Evolutionary conservation across 2,113 vertebrate species (phyloP).

Genomic region (Tyto alba): DNA sequence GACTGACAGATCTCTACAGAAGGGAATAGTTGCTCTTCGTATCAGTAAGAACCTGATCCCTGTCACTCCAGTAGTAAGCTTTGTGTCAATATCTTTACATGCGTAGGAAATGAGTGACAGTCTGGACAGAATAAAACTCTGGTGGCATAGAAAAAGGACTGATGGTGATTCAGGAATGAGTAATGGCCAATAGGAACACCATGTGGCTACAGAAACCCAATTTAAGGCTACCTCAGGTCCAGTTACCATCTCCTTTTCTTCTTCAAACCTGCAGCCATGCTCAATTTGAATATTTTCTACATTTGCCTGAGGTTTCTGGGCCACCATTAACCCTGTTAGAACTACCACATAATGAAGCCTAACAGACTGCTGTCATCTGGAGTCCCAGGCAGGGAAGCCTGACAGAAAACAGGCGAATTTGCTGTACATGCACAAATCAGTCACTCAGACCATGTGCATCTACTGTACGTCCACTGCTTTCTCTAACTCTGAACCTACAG

Average conservation of each 20-base stretch:
- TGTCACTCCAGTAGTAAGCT: background rate
- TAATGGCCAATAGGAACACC: background rate
- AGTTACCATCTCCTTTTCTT: background rate
- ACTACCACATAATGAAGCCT: background rate
- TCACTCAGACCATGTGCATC: background rate
- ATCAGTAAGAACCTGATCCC: background rate
- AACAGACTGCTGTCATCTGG: background rate
- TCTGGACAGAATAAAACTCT: background rate
- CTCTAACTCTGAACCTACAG: background rate
- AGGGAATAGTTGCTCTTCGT: background rate
- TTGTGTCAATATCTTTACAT: background rate
- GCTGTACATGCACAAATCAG: background rate
- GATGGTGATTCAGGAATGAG: conserved; percentile 20
- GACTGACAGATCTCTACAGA: background rate
- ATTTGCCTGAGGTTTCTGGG: background rate
- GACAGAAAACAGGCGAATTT: background rate
- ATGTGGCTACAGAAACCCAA: background rate
- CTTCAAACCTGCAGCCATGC: background rate
- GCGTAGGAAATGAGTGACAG: background rate
- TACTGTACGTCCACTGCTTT: background rate
- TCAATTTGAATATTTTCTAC: background rate
- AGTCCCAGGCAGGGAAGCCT: background rate
- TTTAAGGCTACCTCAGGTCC: background rate
- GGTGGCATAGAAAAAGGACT: background rate
- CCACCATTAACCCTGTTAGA: background rate